Percentiles rank a stretch among this genome's conserved stretches.
Evolutionary conservation across 2,113 vertebrate genomes (phyloP).

Genomic region (Tenebrosternarchus preto): DNA sequence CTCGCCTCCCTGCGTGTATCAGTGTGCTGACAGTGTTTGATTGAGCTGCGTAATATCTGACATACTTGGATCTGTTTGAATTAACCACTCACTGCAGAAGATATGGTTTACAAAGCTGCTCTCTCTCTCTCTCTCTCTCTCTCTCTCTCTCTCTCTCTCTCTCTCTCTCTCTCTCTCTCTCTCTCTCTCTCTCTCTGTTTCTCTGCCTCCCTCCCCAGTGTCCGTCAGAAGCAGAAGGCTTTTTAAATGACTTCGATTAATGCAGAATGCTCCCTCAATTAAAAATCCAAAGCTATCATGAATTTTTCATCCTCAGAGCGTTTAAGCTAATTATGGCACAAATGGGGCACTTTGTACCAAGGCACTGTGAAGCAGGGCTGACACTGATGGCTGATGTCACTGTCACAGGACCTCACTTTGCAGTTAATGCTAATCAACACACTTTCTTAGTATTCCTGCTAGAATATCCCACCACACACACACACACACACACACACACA

Average conservation of each 20-base stretch:
- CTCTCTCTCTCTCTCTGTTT: too few relatives aligned
- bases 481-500: background rate
- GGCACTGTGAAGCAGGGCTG: conserved; percentile 76
- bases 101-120: conserved; percentile 41
- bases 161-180: conserved; percentile 31
- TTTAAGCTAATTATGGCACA: conserved; percentile 88
- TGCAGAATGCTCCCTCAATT: conserved; percentile 86
- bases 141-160: conserved; percentile 25
- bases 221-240: conserved; percentile 66
- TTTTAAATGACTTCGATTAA: conserved; percentile 85
- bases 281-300: conserved; percentile 86
- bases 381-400: conserved; percentile 87
- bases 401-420: conserved; percentile 81
- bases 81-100: conserved; percentile 36
- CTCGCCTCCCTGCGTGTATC: background rate
- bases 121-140: conserved; percentile 36
- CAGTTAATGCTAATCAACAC: conserved; percentile 78
- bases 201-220: background rate
- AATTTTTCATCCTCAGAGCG: conserved; percentile 89
- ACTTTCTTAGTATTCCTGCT: conserved; percentile 82
- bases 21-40: conserved; percentile 22
- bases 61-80: conserved; percentile 46
- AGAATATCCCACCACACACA: conserved; percentile 51
- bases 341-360: conserved; percentile 85
- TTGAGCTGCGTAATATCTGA: conserved; percentile 43